phyloP scores from a whole-genome alignment of 2,888 invertebrate species.

The Chrysopilus asiliformis region DNA sequence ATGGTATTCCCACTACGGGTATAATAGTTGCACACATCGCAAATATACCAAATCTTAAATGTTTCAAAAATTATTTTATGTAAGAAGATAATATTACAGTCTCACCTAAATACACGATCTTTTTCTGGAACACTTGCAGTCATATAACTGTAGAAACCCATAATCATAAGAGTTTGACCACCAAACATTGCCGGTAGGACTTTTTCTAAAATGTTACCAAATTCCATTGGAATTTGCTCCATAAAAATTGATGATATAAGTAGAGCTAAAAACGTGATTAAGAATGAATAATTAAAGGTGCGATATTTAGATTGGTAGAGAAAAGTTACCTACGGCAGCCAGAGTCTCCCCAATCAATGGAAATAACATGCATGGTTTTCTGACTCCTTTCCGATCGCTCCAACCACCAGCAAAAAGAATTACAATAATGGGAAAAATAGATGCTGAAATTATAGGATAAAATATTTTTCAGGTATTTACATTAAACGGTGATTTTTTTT shows the following conservation, averaged over 20 bases:
- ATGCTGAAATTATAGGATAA: constrained; percentile 21
- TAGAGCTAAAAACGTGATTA: constrained; percentile 27
- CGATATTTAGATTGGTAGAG: not conserved
- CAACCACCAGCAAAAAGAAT: constrained; percentile 35
- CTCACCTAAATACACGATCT: constrained; percentile 30
- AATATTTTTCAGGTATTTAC: too few relatives aligned
- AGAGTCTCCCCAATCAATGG: constrained; percentile 31
- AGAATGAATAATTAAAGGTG: too few relatives aligned
- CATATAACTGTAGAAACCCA: constrained; percentile 35
- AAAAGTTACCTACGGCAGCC: constrained; percentile 24
- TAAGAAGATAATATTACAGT: not conserved
- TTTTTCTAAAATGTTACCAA: constrained; percentile 30
- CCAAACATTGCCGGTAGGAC: constrained; percentile 33
- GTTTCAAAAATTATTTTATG: not conserved
- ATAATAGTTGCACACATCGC: constrained; percentile 30
- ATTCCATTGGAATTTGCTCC: constrained; percentile 31
- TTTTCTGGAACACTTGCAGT: constrained; percentile 32
- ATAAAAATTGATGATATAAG: constrained; percentile 32
- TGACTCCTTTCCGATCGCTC: constrained; percentile 33
- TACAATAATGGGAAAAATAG: constrained; percentile 33
- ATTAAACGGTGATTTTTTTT: too few relatives aligned
- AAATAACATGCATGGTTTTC: constrained; percentile 34
- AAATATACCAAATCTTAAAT: constrained; percentile 30
- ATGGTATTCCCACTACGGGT: constrained; percentile 28
- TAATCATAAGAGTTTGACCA: constrained; percentile 31